Evolutionary conservation across 2,113 vertebrate genomes (phyloP).

Genomic region (Epinephelus lanceolatus): DNA sequence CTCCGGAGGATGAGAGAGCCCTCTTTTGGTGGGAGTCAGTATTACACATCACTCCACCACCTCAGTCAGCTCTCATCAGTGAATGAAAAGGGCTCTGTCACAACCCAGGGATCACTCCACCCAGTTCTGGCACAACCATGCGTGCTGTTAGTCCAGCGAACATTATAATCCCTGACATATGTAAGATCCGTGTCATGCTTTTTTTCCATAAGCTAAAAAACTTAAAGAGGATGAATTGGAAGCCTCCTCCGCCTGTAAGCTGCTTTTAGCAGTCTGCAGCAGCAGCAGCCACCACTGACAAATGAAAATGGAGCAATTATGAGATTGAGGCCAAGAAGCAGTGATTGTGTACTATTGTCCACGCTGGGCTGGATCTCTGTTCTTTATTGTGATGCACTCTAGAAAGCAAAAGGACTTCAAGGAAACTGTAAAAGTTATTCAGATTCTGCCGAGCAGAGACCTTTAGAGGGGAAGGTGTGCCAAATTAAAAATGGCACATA

Average conservation of each 20-base stretch:
- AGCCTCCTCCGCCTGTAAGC: slow-evolving; percentile 18
- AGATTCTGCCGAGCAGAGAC: too few relatives aligned
- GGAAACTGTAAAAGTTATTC: not conserved
- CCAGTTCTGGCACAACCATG: not conserved
- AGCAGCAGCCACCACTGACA: slow-evolving; percentile 20
- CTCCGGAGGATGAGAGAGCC: slow-evolving; percentile 85
- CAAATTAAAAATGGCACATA: too few relatives aligned
- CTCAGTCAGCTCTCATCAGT: slow-evolving; percentile 19
- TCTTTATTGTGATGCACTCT: not conserved
- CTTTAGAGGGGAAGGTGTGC: too few relatives aligned
- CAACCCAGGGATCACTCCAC: slow-evolving; percentile 12
- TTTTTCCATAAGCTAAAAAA: slow-evolving; percentile 48
- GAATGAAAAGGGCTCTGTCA: slow-evolving; percentile 32
- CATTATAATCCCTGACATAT: slow-evolving; percentile 52
- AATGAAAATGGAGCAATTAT: slow-evolving; percentile 65
- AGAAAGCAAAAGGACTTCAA: not conserved
- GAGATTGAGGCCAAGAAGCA: slow-evolving; percentile 52
- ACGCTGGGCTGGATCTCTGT: not conserved
- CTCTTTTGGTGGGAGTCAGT: slow-evolving; percentile 85
- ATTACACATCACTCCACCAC: slow-evolving; percentile 37
- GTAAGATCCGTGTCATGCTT: slow-evolving; percentile 29
- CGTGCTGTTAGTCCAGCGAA: slow-evolving; percentile 40
- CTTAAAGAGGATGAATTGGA: slow-evolving; percentile 51
- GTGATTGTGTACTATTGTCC: not conserved
- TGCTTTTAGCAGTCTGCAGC: slow-evolving; percentile 42